These are phyloP conservation scores for Nycticryphes semicollaris DNA, from an alignment of 2,113 vertebrate species.

Conservation along the genomic window DNA sequence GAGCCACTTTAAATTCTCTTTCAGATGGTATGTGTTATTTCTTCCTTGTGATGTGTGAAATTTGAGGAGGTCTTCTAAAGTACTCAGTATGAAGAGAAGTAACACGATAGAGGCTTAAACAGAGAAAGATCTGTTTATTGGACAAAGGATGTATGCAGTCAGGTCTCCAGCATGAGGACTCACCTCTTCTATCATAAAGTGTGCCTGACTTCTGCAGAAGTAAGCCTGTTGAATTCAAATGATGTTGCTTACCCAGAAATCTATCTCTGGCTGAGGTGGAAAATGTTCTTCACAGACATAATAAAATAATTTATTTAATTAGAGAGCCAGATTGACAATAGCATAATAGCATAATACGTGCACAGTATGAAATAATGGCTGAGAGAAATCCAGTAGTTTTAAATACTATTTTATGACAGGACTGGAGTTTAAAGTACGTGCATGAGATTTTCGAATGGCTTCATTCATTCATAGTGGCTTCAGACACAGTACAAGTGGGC, in stretches of 20 bases:
- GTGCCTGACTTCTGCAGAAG: background rate
- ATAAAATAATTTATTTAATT: background rate
- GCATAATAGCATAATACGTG: background rate
- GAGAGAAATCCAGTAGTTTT: background rate
- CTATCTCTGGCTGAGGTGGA: background rate
- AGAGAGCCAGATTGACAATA: background rate
- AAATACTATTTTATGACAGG: background rate
- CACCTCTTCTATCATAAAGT: background rate
- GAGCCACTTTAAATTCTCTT: background rate
- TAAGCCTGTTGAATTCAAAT: background rate
- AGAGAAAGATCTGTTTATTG: background rate
- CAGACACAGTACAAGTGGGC: background rate
- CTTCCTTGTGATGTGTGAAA: background rate
- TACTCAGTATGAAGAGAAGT: background rate
- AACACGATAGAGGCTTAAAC: background rate
- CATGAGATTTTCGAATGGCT: background rate
- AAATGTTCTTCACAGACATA: background rate
- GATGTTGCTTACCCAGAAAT: background rate
- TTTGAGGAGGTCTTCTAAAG: background rate
- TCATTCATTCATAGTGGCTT: background rate
- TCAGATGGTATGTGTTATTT: background rate
- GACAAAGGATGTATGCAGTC: background rate
- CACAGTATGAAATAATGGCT: background rate
- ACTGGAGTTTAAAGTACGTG: background rate
- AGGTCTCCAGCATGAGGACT: background rate